Evolutionary conservation across 2,888 invertebrate genomes (phyloP).

Genomic region (Tiliacea aurago): DNA sequence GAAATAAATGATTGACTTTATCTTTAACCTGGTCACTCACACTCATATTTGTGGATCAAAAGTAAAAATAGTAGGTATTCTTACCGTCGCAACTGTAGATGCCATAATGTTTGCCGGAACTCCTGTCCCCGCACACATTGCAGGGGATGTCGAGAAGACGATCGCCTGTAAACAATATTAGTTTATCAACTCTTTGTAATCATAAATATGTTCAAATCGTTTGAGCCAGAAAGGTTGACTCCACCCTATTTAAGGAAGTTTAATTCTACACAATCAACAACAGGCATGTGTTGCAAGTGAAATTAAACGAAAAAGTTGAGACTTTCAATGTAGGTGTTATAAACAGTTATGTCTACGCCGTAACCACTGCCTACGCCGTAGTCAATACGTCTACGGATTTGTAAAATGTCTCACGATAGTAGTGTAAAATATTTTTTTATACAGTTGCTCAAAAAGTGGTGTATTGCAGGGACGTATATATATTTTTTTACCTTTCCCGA

Average conservation of each 20-base stretch:
- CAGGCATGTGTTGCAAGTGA: neutral
- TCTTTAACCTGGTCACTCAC: neutral
- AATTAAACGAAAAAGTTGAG: neutral
- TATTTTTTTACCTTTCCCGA: too few relatives aligned
- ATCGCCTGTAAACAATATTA: conserved; percentile 92
- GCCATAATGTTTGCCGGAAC: conserved; percentile 99
- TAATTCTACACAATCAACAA: neutral
- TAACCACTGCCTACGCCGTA: neutral
- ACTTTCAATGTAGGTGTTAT: neutral
- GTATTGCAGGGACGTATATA: too few relatives aligned
- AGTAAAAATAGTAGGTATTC: conserved; percentile 21
- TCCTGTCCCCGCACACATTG: conserved; percentile 99
- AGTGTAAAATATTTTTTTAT: neutral
- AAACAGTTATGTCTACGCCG: neutral
- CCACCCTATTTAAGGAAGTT: neutral
- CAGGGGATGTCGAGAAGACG: conserved; percentile 99
- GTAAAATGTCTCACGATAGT: neutral
- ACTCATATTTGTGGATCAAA: neutral
- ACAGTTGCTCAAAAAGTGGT: too few relatives aligned
- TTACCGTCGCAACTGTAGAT: conserved; percentile 99
- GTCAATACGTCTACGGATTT: neutral
- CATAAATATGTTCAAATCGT: neutral
- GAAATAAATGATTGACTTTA: too few relatives aligned
- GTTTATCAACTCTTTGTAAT: neutral
- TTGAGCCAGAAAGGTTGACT: neutral